Conservation (phyloP, 2,888 invertebrate genomes). For the Limnephilus marmoratus region DNA sequence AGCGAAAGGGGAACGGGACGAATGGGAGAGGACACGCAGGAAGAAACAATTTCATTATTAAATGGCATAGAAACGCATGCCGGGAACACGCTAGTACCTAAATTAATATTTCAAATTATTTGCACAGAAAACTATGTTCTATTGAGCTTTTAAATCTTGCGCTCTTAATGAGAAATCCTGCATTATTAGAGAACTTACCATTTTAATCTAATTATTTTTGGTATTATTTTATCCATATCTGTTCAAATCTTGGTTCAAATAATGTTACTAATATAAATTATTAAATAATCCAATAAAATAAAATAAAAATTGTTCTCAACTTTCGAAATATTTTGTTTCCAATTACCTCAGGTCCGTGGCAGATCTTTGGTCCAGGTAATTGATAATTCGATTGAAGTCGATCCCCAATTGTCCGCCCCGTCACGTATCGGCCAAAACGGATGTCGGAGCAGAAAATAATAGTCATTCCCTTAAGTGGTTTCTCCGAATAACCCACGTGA, state of each 20-base stretch:
- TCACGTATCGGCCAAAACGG: slow-evolving; percentile 37
- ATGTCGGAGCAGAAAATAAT: slow-evolving; percentile 40
- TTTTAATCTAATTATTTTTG: too few species aligned
- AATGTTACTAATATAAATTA: not conserved
- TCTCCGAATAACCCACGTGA: slow-evolving; percentile 11
- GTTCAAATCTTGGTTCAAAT: not conserved
- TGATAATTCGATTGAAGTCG: slow-evolving; percentile 36
- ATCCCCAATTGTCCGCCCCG: slow-evolving; percentile 27
- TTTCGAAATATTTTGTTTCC: not conserved
- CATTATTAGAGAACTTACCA: too few species aligned
- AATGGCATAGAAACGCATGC: too few species aligned
- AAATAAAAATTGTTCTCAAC: not conserved
- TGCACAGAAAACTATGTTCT: too few species aligned
- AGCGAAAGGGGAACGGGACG: too few species aligned
- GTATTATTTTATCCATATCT: not conserved
- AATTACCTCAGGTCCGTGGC: not conserved
- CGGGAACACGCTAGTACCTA: too few species aligned
- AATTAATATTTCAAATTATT: too few species aligned
- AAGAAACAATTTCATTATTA: too few species aligned
- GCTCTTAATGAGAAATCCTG: too few species aligned
- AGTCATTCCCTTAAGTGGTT: slow-evolving; percentile 44
- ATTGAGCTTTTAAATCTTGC: too few species aligned
- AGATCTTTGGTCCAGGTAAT: slow-evolving; percentile 30
- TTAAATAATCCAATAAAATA: not conserved
- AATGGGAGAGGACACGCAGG: too few species aligned